Evolutionary conservation across 2,113 vertebrate genomes (phyloP).

Genomic region (Lates calcarifer): DNA sequence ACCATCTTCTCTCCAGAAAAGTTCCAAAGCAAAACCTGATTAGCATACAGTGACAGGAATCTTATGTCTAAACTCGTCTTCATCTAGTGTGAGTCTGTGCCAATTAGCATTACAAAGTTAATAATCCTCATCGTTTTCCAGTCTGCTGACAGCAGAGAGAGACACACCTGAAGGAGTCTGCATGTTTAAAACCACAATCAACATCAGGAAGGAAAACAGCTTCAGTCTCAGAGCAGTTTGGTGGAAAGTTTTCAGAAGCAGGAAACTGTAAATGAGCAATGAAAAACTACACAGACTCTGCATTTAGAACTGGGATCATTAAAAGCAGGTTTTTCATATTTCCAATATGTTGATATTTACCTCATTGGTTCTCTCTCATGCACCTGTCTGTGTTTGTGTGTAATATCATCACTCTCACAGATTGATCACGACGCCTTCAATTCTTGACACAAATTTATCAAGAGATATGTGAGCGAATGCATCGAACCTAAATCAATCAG

Average conservation of each 20-base stretch:
- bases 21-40: not conserved
- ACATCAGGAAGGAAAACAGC: not conserved
- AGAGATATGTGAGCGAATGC: too few species aligned
- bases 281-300: too few species aligned
- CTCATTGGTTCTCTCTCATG: not conserved
- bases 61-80: not conserved
- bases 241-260: not conserved
- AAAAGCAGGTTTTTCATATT: too few species aligned
- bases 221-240: not conserved
- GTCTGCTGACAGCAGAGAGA: slow-evolving; percentile 9
- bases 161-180: not conserved
- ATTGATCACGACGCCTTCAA: too few species aligned
- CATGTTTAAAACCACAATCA: not conserved
- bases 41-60: slow-evolving; percentile 6
- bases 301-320: not conserved
- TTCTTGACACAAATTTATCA: too few species aligned
- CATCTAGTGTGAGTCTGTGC: not conserved
- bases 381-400: too few species aligned
- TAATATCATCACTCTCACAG: too few species aligned
- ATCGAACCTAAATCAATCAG: too few species aligned
- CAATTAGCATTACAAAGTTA: slow-evolving; percentile 38
- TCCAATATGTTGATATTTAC: not conserved
- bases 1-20: not conserved
- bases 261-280: not conserved
- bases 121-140: slow-evolving; percentile 28